Percentiles rank a stretch among this genome's conserved stretches.
These are phyloP conservation scores for Drosophila subquinaria DNA, from an alignment of 2,888 invertebrate species.

Conservation along the genomic window DNA sequence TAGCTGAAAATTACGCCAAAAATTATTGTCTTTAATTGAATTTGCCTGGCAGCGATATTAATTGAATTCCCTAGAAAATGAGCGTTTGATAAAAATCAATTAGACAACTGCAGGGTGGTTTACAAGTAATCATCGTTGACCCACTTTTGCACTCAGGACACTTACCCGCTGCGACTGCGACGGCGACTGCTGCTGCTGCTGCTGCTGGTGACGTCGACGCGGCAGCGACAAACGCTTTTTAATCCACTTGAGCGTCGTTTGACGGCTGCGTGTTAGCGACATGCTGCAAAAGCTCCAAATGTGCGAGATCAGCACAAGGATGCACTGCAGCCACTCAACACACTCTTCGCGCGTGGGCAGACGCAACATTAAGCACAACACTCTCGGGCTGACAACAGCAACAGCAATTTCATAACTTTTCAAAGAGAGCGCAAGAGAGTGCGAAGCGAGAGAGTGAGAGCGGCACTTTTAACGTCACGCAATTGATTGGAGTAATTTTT, in stretches of 20 bases:
- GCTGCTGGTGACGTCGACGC: slow-evolving; percentile 53
- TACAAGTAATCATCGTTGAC: slow-evolving; percentile 40
- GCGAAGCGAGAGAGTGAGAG: slow-evolving; percentile 1
- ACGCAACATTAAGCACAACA: slow-evolving; percentile 60
- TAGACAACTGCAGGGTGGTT: slow-evolving; percentile 8
- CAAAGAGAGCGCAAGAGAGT: slow-evolving; percentile 9
- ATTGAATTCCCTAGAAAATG: slow-evolving; percentile 63
- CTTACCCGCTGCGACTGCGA: slow-evolving; percentile 43
- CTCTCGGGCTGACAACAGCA: slow-evolving; percentile 23
- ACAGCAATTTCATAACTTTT: slow-evolving; percentile 59
- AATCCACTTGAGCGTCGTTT: slow-evolving; percentile 83
- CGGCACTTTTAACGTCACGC: slow-evolving; percentile 21
- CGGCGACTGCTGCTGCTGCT: slow-evolving; percentile 13
- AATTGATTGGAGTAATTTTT: slow-evolving; percentile 16
- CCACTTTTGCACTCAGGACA: slow-evolving; percentile 50
- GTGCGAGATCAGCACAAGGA: slow-evolving; percentile 76
- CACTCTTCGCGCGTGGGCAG: slow-evolving; percentile 61
- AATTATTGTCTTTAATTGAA: slow-evolving; percentile 71
- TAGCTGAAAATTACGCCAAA: slow-evolving; percentile 65
- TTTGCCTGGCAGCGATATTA: slow-evolving; percentile 54
- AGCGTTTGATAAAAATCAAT: slow-evolving; percentile 47
- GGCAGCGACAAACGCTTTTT: slow-evolving; percentile 72
- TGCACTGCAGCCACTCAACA: slow-evolving; percentile 79
- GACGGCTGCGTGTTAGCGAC: slow-evolving; percentile 78
- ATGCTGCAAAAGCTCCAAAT: slow-evolving; percentile 74